Base-by-base conservation (phyloP, 2,797 vertebrate genomes). In the Rhinatrema bivittatum region DNA sequence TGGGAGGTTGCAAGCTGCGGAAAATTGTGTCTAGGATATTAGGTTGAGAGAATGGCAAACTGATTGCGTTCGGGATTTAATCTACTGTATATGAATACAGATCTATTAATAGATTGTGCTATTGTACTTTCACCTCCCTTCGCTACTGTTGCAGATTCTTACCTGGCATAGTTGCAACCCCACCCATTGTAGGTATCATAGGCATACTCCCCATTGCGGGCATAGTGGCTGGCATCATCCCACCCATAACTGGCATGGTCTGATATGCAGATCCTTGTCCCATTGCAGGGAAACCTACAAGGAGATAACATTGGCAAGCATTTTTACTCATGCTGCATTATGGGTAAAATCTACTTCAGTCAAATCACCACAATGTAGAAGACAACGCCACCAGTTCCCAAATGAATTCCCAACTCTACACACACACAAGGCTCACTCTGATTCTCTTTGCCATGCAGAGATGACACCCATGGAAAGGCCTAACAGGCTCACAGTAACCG, bases 181-280 rank as follows among this genome's bases (percentile, higher is more conserved):
- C 42, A 1, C 42, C 65, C 40, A 62, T 31, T 17, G 16, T 6
- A 6, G 36, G 37, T 77, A 88, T 66, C 55, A 68, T 42, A 16
- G 56, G 65, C 53, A 70, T 61, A 0, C 56, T 40, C 27, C 79
- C 58, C 53, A 82, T 66, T 42, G 69, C 10, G 7, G 78, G 73
- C 65, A 86, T 36, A 39, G 77, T 65, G 24, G 62, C 46, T 4
- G 78, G 76, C 65, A 91, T 70, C 80, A 76, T 68, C 26, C 67
- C 77, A 54, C 72, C 50, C 81, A 90, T 77, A 29, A 83, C 59
- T 20, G 81, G 81, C 67, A 71, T 22, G 17, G 66, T 65, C 39
- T 80, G 84, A 52, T 89, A 97, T 25, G 50, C 36, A n/a, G 86
- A 81, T 68, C 89, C 61, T 43, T 71, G 63, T 32, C 84, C 55